Percentiles rank a stretch among this genome's conserved stretches.
Conservation (phyloP, 2,888 invertebrate genomes). For the Seira musarum region DNA sequence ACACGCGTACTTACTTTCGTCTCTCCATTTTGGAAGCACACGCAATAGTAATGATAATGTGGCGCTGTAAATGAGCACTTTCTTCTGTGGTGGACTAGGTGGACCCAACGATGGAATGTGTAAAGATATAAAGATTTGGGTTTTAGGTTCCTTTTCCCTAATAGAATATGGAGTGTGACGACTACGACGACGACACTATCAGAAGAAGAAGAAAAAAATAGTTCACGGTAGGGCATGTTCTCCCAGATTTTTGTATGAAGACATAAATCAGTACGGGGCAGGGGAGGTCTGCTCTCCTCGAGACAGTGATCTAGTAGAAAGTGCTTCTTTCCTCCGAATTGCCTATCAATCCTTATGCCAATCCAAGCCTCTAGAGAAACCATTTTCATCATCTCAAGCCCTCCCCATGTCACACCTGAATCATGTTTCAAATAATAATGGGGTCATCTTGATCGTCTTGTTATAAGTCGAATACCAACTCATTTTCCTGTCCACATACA, state of each 20-base stretch:
- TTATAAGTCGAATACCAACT: not conserved
- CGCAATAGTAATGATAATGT: no score
- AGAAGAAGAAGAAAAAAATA: not conserved
- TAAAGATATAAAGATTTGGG: not conserved
- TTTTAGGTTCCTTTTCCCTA: not conserved
- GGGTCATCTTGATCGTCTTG: slow-evolving; percentile 51
- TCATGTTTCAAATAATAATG: slow-evolving; percentile 62
- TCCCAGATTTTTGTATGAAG: slow-evolving; percentile 49
- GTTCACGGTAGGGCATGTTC: slow-evolving; percentile 34
- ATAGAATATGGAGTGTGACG: slow-evolving; percentile 11
- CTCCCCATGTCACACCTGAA: slow-evolving; percentile 60
- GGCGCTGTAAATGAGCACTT: no score
- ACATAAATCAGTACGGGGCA: slow-evolving; percentile 59
- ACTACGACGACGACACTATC: not conserved
- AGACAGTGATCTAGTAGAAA: slow-evolving; percentile 62
- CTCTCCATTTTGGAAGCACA: no score
- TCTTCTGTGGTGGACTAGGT: no score
- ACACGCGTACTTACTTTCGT: no score
- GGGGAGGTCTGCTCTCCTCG: slow-evolving; percentile 50
- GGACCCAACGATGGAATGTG: not conserved
- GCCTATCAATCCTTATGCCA: slow-evolving; percentile 61
- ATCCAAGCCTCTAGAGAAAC: slow-evolving; percentile 56
- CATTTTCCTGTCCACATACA: slow-evolving; percentile 20
- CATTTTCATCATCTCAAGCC: slow-evolving; percentile 57
- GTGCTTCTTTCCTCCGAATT: slow-evolving; percentile 53